Percentiles rank a stretch among this genome's conserved stretches.
These are phyloP conservation scores for Geococcyx californianus DNA, from an alignment of 2,113 vertebrate species.

Conservation along the genomic window DNA sequence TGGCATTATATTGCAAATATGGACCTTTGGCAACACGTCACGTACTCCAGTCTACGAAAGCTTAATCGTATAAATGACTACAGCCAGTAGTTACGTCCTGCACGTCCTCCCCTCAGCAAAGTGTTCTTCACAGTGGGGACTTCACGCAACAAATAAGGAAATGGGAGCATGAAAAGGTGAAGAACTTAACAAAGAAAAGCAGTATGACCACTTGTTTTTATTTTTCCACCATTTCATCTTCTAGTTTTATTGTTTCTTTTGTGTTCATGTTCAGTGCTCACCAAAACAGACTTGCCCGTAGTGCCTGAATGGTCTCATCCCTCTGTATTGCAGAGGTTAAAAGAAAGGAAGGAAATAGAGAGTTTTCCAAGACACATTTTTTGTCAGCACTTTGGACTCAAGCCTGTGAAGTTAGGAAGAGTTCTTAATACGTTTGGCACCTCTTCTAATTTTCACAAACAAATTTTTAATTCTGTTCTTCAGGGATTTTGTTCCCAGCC, in stretches of 20 bases:
- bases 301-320: neutral
- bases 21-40: neutral
- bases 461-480: neutral
- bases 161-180: neutral
- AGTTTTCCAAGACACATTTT: neutral
- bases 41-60: neutral
- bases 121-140: neutral
- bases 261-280: neutral
- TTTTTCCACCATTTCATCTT: neutral
- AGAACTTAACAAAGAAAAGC: neutral
- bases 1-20: neutral
- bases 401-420: neutral
- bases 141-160: neutral
- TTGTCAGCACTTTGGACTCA: neutral
- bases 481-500: neutral
- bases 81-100: neutral
- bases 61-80: neutral
- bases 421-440: neutral
- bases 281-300: neutral
- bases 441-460: neutral
- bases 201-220: neutral
- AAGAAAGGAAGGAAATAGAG: neutral
- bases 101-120: neutral
- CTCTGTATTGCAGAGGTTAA: neutral
- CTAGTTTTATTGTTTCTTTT: neutral